Percentiles rank a stretch among this genome's conserved stretches.
Conservation (phyloP, 2,113 vertebrate genomes). For the Uria lomvia region DNA sequence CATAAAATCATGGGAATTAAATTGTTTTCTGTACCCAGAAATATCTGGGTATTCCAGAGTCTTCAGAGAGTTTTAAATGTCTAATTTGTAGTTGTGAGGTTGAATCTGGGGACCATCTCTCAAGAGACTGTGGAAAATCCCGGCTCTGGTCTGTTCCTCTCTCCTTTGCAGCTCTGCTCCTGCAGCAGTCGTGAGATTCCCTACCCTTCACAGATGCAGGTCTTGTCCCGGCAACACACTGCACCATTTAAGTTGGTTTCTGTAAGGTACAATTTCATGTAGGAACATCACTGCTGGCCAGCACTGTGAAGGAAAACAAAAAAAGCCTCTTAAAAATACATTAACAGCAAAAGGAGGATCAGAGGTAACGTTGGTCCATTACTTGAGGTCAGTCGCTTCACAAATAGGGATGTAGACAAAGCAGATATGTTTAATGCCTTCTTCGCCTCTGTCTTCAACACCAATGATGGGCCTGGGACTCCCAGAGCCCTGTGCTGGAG, state of each 20-base stretch:
- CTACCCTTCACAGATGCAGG: not conserved
- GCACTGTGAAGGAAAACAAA: not conserved
- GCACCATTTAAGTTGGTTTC: not conserved
- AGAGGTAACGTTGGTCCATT: not conserved
- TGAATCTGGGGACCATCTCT: not conserved
- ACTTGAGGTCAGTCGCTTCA: not conserved
- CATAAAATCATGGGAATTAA: not conserved
- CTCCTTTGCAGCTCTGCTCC: not conserved
- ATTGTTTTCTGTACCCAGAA: not conserved
- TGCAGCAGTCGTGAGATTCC: not conserved
- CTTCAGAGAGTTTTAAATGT: not conserved
- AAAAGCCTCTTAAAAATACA: not conserved
- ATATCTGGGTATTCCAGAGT: not conserved
- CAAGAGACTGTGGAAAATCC: not conserved
- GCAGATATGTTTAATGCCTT: too few species aligned
- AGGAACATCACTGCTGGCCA: not conserved
- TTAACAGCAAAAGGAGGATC: not conserved
- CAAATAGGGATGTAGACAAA: not conserved
- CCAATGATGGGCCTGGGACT: rapidly evolving
- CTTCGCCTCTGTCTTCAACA: not conserved
- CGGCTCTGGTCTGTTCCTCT: not conserved
- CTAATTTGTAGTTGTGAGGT: not conserved
- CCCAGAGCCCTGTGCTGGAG: rapidly evolving
- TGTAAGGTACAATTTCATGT: not conserved
- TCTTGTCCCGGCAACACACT: not conserved